These are phyloP conservation scores for Belonocnema kinseyi DNA, from an alignment of 1,140 invertebrate species.

Conservation along the genomic window DNA sequence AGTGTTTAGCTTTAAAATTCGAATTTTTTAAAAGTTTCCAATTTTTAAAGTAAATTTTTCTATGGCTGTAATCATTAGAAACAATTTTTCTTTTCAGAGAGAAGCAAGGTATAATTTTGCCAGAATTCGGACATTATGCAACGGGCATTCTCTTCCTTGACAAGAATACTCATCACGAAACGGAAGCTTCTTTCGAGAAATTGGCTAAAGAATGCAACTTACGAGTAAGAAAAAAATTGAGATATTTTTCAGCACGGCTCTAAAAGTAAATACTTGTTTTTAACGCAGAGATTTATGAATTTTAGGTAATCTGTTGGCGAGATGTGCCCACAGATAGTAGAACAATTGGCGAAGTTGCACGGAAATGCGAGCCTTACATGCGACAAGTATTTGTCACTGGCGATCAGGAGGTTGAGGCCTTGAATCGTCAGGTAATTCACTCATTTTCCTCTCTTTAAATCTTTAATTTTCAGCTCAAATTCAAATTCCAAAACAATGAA, in stretches of 20 bases:
- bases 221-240: conserved; percentile 75
- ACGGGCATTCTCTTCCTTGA: conserved; percentile 97
- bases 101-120: conserved; percentile 87
- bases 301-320: conserved; percentile 91
- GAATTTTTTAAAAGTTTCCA: too few relatives aligned
- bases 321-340: conserved; percentile 91
- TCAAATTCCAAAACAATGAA: too few relatives aligned
- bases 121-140: conserved; percentile 92
- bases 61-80: too few relatives aligned
- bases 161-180: conserved; percentile 86
- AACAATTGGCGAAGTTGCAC: conserved; percentile 92
- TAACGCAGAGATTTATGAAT: conserved; percentile 30
- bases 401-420: conserved; percentile 77
- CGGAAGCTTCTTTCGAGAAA: conserved; percentile 87
- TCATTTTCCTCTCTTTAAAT: conserved; percentile 2
- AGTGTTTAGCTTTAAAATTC: too few relatives aligned
- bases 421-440: conserved; percentile 68
- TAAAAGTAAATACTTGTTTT: neutral
- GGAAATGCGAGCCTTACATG: conserved; percentile 95
- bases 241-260: neutral
- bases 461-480: neutral
- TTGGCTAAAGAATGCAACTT: conserved; percentile 89
- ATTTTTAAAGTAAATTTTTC: too few relatives aligned
- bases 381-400: conserved; percentile 93
- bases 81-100: conserved; percentile 76